phyloP scores from a whole-genome alignment of 2,888 invertebrate genomes.

The Pseudanteris insignis region DNA sequence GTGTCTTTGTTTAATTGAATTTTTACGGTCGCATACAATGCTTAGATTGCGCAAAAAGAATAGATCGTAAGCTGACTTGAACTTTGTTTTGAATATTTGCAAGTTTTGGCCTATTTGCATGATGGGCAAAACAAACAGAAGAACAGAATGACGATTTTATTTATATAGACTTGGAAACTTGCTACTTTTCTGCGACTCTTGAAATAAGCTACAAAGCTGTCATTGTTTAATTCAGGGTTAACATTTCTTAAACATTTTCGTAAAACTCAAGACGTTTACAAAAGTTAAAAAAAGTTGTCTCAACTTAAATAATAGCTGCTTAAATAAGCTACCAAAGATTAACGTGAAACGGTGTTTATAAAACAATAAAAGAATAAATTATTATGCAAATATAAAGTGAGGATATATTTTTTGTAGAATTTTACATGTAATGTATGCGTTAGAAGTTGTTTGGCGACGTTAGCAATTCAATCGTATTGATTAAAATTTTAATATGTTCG shows the following conservation, averaged over 20 bases:
- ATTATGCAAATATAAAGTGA: too few species aligned
- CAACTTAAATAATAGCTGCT: too few species aligned
- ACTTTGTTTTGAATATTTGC: slow-evolving; percentile 21
- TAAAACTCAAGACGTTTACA: too few species aligned
- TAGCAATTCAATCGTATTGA: slow-evolving; percentile 22
- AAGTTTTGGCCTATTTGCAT: slow-evolving; percentile 26
- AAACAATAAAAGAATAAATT: too few species aligned
- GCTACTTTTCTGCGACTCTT: slow-evolving; percentile 11
- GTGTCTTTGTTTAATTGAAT: slow-evolving; percentile 21
- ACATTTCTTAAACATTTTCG: too few species aligned
- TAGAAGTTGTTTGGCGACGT: not conserved
- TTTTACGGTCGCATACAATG: slow-evolving; percentile 13
- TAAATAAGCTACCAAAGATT: too few species aligned
- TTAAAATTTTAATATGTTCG: slow-evolving; percentile 19
- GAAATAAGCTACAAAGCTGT: slow-evolving; percentile 7
- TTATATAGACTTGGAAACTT: slow-evolving; percentile 19
- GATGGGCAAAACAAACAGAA: slow-evolving; percentile 27
- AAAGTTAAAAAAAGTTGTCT: too few species aligned
- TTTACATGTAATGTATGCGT: too few species aligned
- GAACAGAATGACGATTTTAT: slow-evolving; percentile 23
- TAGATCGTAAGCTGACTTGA: slow-evolving; percentile 6
- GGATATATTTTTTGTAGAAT: too few species aligned
- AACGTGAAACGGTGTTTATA: too few species aligned
- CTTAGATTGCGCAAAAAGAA: not conserved
- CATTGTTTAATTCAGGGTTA: slow-evolving; percentile 16